Base-by-base conservation (phyloP, 1,140 invertebrate genomes). In the Cataglyphis hispanica region DNA sequence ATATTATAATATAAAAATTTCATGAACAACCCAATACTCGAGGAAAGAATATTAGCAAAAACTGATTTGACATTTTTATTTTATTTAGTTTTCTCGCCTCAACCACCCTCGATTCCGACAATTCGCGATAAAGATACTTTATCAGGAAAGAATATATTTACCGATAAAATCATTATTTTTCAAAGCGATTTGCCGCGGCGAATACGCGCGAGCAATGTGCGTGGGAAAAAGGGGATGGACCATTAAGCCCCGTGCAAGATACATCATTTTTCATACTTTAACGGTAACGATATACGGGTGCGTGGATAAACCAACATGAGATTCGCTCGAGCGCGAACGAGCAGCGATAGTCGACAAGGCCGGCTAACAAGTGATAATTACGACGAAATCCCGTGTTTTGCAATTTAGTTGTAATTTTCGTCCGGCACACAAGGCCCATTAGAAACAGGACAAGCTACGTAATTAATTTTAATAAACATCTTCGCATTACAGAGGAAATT, bases 261-360 rank as follows among this genome's bases (percentile, higher is more conserved):
- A 75, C 40, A 19, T 83, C 67, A 83, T 83, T 83, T 83, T 83
- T 83, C 80, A 83, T 83, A 69, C 76, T 80, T 80, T 69, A 80
- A 67, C 76, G 34, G 25, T 50, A 77, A 63, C 46, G 80, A n/a
- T 43, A 83, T 60, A 60, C 69, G 80, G 31, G 53, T 50, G 43
- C 53, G 69, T 60, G 70, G 40, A 70, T 70, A 70, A 72, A 72
- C 22, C 50, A 40, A 72, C 64, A 60, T 50, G 58, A 77, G 37
- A 77, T 64, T 64, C 75, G 37, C 37, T 63, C 25, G 56, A 25
- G 53, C 34, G 56, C 34, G 56, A 76, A 34, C 56, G 56, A 61
- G 37, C 25, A 31, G 10, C 31, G 27, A 77, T 77, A 77, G 63
- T 43, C 43, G 37, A 46, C 50, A 61, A 25, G 0, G 56, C 16